These are phyloP conservation scores for Medauroidea extradentata DNA, from an alignment of 1,140 invertebrate genomes.

Conservation along the genomic window DNA sequence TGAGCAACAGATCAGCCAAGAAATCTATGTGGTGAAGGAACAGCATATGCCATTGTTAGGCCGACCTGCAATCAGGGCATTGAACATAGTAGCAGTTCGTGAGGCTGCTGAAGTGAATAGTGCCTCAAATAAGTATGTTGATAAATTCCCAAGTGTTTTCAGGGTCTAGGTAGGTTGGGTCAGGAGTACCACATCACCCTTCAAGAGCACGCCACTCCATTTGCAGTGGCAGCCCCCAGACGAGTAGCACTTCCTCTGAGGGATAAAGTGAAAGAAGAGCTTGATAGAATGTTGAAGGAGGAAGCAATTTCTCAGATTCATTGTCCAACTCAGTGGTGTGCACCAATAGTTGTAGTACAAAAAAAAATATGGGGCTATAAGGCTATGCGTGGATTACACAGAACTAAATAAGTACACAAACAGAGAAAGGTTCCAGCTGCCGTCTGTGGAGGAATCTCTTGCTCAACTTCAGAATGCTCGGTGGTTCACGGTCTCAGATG, in stretches of 20 bases:
- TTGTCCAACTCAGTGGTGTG: constrained; percentile 37
- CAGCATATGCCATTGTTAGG: too few relatives aligned
- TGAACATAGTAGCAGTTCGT: too few relatives aligned
- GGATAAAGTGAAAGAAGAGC: constrained; percentile 22
- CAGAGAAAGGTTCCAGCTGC: constrained; percentile 19
- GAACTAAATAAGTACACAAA: constrained; percentile 29
- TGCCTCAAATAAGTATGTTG: too few relatives aligned
- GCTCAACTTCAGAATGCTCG: constrained; percentile 6
- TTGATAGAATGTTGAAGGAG: constrained; percentile 23
- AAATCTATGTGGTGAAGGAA: too few relatives aligned
- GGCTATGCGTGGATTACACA: constrained; percentile 42
- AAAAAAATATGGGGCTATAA: constrained; percentile 36
- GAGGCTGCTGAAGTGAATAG: too few relatives aligned
- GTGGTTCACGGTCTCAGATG: constrained; percentile 20
- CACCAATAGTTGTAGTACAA: constrained; percentile 40
- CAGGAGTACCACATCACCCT: too few relatives aligned
- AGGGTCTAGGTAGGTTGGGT: too few relatives aligned
- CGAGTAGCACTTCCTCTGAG: constrained; percentile 31
- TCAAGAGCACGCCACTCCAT: not conserved
- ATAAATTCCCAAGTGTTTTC: too few relatives aligned
- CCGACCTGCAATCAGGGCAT: too few relatives aligned
- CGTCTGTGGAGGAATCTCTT: constrained; percentile 2
- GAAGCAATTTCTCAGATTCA: constrained; percentile 33
- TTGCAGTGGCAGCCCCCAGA: constrained; percentile 23
- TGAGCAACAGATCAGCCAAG: too few relatives aligned